Base-by-base conservation (phyloP, 2,113 vertebrate species). In the Trematocara unimaculatum region DNA sequence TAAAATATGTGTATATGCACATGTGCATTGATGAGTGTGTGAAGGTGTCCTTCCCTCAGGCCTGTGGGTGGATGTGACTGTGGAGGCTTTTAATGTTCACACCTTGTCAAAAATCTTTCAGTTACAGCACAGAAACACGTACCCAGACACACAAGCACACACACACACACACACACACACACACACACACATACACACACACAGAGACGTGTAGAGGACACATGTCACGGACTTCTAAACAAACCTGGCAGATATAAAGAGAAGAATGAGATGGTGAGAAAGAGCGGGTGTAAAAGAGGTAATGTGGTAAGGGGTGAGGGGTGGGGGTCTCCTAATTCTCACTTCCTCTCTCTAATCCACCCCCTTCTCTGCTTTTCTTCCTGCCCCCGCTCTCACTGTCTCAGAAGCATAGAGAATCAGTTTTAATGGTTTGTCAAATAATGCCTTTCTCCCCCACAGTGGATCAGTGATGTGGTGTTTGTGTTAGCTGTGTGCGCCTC, bases 351-450 rank as follows among this genome's bases (percentile, higher is more conserved):
- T 89, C 84, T 92, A 93, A 93, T 91, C 88, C 42, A 7, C 45
- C 56, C 58, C 79, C 9, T 81, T 89, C 60, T 88, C 80, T 84
- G 81, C 35, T 53, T 84, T 79, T 87, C 84, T 87, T 56, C 83
- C 60, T 23, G 33, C 72, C 54, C 83, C 67, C 53, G 31, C 53
- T 67, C 87, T 74, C 60, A 85, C 88, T 93, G 93, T 93, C 91
- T 93, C 90, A 83, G 88, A 93, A 93, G 93, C 94, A 93, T 92
- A 92, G 88, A 93, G 78, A 95, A 95, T 95, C 92, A 92, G 90
- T 95, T 95, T 93, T 92, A 93, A 95, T 93, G 95, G 93, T 93
- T 95, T 93, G 93, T 94, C 93, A 95, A 95, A 95, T 94, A 95
- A 93, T 95, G 90, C 92, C 77, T 93, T 92, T 94, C 90, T 90